A percentile compares a stretch with the other conserved stretches of the same genome.
Conservation (phyloP, 2,113 vertebrate genomes). For the Neogobius melanostomus region DNA sequence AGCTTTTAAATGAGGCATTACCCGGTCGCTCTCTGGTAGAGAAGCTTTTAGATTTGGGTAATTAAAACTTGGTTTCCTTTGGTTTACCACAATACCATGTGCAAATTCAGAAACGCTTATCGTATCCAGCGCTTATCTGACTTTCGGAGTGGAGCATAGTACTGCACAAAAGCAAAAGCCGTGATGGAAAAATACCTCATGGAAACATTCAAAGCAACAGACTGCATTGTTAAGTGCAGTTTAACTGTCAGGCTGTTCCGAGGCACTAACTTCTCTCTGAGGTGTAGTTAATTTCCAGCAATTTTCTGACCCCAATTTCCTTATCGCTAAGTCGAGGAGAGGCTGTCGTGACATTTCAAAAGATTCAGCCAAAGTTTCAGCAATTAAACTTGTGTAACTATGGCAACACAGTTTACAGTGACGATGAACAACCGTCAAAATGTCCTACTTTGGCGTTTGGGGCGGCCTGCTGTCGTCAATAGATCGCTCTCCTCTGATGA, state of each 20-base stretch:
- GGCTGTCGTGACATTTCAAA: background rate
- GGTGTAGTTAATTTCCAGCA: background rate
- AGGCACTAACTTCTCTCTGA: background rate
- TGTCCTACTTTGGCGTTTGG: background rate
- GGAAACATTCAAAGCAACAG: background rate
- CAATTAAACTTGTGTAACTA: conserved; percentile 6
- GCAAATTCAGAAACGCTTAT: too few relatives aligned
- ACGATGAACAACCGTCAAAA: too few relatives aligned
- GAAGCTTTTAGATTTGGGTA: too few relatives aligned
- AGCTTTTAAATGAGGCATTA: too few relatives aligned
- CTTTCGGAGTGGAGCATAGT: too few relatives aligned
- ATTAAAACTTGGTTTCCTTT: too few relatives aligned
- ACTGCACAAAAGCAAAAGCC: too few relatives aligned
- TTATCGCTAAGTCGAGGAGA: background rate
- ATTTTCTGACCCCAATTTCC: conserved; percentile 5
- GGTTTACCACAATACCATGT: too few relatives aligned
- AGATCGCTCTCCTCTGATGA: background rate
- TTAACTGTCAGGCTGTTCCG: background rate
- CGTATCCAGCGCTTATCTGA: too few relatives aligned
- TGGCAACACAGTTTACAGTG: background rate
- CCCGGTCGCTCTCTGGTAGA: too few relatives aligned
- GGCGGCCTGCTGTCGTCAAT: background rate
- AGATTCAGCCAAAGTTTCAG: background rate
- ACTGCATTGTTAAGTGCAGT: background rate
- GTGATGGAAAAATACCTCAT: background rate